Evolutionary conservation across 2,113 vertebrate species (phyloP), one percentile per base, ranked within the genome.

Genomic region (Murina feae): DNA sequence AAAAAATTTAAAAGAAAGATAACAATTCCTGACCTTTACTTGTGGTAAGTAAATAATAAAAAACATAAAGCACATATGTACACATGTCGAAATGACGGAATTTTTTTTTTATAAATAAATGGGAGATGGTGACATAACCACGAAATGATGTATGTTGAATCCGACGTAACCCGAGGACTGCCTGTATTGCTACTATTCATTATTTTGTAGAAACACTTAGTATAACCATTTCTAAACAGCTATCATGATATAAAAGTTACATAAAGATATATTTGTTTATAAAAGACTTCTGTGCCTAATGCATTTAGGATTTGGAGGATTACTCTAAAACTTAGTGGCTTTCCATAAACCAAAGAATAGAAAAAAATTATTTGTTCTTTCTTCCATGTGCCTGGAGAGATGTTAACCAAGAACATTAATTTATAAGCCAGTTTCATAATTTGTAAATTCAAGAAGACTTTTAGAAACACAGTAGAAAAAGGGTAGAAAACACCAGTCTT

Each of bases 141-240:
- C 10, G 8, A 44, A 44, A 44, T 44, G 44, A 44, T 44, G 44
- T 44, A 44, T 10, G 10, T 44, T 44, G 44, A 44, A 44, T 44
- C 44, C 44, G 8, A 44, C 10, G 9, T 44, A 44, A 44, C 44
- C 44, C 10, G 10, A 44, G 44, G 44, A 11, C 44, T 44, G 44
- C 44, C 44, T 44, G 44, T 44, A 44, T 44, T 44, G 44, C 42
- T 47, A 74, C 72, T 74, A 10, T 47, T 65, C 28, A 18, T 60
- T 90, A 89, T 76, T 87, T 81, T 81, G 51, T 32, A 82, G 86
- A 91, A 84, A 79, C 39, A 30, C 66, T 93, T 49, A 78, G 35
- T 66, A 35, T 60, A 76, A n/a, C 20, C 44, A 76, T 18, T 5
- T 75, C 39, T 95, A n/a, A 69, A 42, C 16, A 78, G 79, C 47